Evolutionary conservation across 2,888 invertebrate genomes (phyloP), one percentile per base, ranked within the genome.

Genomic region (Helleia helle): DNA sequence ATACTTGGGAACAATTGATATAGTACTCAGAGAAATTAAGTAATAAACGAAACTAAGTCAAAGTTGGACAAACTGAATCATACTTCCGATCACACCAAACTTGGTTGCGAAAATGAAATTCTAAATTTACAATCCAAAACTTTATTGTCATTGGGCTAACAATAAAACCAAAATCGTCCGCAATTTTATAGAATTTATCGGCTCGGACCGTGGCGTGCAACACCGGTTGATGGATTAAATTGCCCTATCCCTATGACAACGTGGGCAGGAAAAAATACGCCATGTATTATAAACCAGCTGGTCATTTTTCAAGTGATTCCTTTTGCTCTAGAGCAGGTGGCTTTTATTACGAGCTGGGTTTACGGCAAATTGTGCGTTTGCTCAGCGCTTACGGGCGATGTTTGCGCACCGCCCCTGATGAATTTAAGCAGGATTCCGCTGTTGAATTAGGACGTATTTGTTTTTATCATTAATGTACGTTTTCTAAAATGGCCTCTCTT

Each of bases 221-320:
- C 62, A 58, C 58, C 65, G 71, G 66, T 69, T 85, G 85, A 86
- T 86, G 83, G 85, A 86, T 86, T 84, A 86, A 86, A 86, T 86
- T 86, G 86, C 85, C 81, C 70, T 69, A 59, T 68, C 83, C 80
- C 79, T 84, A 80, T 86, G 86, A 86, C 86, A 86, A 84, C 76
- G 76, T 75, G 72, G 75, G 71, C 66, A 65, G 77, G 75, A 80
- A 86, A 85, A 40, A 86, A 85, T 79, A 79, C 75, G 72, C 65
- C 70, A 62, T 64, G 71, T 76, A 77, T 83, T 79, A 81, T 77
- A 79, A 77, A 84, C 63, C 86, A 85, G 75, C 77, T 84, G 84
- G 83, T 83, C 79, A 86, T 86, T 83, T 83, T 86, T 86, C 84
- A 85, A 69, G 68, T 61, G 68, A 73, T 84, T 85, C 75, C 83